Percentiles rank a stretch among this genome's conserved stretches.
These are phyloP conservation scores for Cerceris ruficornis DNA, from an alignment of 2,888 invertebrate genomes.

Conservation along the genomic window DNA sequence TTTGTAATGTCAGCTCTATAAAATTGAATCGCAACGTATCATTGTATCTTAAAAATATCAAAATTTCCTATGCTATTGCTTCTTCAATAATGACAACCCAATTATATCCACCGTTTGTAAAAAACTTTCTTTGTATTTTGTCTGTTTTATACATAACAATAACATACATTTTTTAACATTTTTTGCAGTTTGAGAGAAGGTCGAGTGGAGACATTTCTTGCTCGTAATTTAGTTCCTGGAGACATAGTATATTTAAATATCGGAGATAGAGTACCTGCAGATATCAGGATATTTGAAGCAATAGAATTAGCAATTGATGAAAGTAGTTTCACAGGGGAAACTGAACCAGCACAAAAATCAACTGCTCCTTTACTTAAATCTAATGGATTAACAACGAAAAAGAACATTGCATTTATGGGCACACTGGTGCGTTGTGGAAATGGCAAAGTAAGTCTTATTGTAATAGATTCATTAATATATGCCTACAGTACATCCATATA, in stretches of 20 bases:
- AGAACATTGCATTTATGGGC: conserved; percentile 98
- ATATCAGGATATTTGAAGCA: conserved; percentile 95
- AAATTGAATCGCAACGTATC: conserved; percentile 1
- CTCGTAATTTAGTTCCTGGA: conserved; percentile 97
- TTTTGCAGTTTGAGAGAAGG: conserved; percentile 91
- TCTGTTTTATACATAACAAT: background rate
- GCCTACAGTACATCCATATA: conserved; percentile 17
- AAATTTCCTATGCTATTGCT: background rate
- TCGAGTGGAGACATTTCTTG: conserved; percentile 93
- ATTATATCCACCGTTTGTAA: background rate
- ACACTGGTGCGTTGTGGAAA: conserved; percentile 97
- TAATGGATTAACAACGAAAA: conserved; percentile 87
- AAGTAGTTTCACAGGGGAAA: conserved; percentile 99
- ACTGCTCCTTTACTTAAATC: conserved; percentile 86
- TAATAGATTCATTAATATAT: conserved; percentile 18
- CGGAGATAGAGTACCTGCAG: conserved; percentile 98
- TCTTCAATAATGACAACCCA: background rate
- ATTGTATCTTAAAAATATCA: background rate
- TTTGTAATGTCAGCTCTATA: background rate
- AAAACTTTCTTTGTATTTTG: background rate
- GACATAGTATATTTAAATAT: conserved; percentile 96
- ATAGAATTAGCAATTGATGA: conserved; percentile 97
- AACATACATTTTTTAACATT: background rate
- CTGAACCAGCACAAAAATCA: conserved; percentile 93
- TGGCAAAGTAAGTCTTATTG: conserved; percentile 88